A percentile compares a stretch with the other conserved stretches of the same genome.
phyloP scores from a whole-genome alignment of 2,797 vertebrate species.

The Myotis planiceps region DNA sequence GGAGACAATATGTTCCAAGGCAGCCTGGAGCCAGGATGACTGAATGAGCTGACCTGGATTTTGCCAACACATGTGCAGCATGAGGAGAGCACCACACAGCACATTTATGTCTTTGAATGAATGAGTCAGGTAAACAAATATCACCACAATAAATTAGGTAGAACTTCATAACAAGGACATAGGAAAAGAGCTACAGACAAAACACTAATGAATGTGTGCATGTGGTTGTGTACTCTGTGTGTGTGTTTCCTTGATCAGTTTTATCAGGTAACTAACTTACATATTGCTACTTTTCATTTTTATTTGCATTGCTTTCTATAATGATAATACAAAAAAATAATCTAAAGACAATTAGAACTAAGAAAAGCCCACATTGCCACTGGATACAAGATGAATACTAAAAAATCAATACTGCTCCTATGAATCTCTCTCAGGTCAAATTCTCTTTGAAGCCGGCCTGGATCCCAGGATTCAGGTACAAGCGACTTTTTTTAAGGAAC shows the following conservation, averaged over 20 bases:
- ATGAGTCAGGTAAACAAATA: background rate
- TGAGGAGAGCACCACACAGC: background rate
- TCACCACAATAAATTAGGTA: background rate
- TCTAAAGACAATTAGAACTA: background rate
- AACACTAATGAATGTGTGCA: background rate
- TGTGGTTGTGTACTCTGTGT: background rate
- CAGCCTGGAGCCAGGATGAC: background rate
- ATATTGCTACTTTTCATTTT: background rate
- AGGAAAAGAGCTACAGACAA: background rate
- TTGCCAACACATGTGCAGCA: background rate
- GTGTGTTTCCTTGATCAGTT: background rate
- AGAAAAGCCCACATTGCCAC: background rate
- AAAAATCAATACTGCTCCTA: background rate
- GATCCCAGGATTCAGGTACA: background rate
- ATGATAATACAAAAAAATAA: background rate
- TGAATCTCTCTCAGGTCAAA: background rate
- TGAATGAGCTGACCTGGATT: background rate
- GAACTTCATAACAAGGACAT: background rate
- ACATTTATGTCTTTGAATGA: background rate
- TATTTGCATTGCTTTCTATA: background rate
- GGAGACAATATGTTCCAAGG: background rate
- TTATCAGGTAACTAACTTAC: background rate
- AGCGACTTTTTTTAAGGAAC: background rate
- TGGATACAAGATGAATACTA: background rate
- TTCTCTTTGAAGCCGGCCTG: background rate